A percentile compares a stretch with the other conserved stretches of the same genome.
phyloP scores from a whole-genome alignment of 2,113 vertebrate species.

The Prinia subflava region DNA sequence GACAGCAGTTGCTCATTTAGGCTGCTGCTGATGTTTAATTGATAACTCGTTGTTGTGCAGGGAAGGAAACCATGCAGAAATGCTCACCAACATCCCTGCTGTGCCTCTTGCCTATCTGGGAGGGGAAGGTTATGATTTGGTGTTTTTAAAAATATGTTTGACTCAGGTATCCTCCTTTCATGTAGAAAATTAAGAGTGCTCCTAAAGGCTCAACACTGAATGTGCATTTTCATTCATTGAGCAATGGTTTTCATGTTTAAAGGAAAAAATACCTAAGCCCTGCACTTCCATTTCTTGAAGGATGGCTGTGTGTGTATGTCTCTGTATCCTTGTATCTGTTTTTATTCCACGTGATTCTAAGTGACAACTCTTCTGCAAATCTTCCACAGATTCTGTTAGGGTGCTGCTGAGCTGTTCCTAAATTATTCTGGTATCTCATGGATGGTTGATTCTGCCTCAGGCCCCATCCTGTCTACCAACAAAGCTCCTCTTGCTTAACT shows the following conservation, averaged over 20 bases:
- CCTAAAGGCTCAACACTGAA: background rate
- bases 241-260: background rate
- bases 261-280: background rate
- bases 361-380: background rate
- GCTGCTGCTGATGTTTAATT: background rate
- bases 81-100: background rate
- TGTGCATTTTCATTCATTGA: background rate
- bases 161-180: background rate
- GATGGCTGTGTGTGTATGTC: background rate
- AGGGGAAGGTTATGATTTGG: background rate
- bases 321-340: background rate
- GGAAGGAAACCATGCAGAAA: background rate
- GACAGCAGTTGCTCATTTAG: background rate
- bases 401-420: background rate
- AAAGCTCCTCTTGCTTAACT: background rate
- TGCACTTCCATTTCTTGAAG: background rate
- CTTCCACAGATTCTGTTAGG: background rate
- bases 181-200: background rate
- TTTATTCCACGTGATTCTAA: background rate
- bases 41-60: background rate
- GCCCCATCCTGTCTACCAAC: accelerated
- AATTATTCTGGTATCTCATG: background rate
- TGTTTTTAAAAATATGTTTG: background rate
- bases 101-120: background rate
- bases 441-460: background rate